Conservation (phyloP, 2,113 vertebrate species). For the Peromyscus polionotus region DNA sequence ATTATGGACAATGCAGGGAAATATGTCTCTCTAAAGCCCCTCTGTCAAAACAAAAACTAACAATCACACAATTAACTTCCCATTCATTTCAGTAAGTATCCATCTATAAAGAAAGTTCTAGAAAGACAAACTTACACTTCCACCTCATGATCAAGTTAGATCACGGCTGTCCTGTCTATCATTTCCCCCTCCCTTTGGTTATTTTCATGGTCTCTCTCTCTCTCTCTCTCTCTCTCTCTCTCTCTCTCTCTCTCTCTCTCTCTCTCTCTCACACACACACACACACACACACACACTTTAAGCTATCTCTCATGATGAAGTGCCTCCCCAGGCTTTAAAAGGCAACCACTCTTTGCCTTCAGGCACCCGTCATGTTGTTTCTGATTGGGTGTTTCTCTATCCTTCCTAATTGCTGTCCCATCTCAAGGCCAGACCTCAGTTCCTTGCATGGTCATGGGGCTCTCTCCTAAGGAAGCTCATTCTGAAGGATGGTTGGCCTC, state of each 20-base stretch:
- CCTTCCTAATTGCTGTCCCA: not conserved
- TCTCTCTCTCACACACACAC: not conserved
- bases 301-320: not conserved
- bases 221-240: not conserved
- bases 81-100: not conserved
- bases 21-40: not conserved
- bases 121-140: not conserved
- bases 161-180: not conserved
- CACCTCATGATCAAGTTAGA: not conserved
- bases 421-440: not conserved
- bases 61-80: not conserved
- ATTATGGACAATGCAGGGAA: not conserved
- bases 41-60: not conserved
- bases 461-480: not conserved
- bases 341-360: not conserved
- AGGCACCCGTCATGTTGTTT: not conserved
- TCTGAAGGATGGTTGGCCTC: not conserved
- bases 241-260: not conserved
- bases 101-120: not conserved
- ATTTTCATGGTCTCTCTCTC: no score
- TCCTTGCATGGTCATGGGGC: no score
- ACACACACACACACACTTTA: no score
- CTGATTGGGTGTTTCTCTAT: not conserved
- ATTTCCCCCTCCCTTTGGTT: not conserved
- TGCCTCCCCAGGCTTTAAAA: not conserved